Base-by-base conservation (phyloP, 1,140 invertebrate species). In the Cotesia chilonis region DNA sequence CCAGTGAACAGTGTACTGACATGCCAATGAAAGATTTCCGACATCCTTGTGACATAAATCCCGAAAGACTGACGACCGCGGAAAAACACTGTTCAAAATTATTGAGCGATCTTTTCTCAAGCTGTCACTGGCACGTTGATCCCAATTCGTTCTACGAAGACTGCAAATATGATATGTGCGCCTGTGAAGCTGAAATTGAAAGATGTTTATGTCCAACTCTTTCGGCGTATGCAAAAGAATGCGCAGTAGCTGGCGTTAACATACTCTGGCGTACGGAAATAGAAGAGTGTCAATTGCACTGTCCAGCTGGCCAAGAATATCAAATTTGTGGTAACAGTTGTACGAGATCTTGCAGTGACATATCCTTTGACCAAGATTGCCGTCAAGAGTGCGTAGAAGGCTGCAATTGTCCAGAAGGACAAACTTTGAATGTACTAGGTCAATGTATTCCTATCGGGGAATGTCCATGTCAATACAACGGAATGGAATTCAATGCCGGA, bases 121-220 rank as follows among this genome's bases (percentile, higher is more conserved):
- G 90, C 90, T 96, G 95, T 73, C 93, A 94, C 79, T 90, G 90
- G 86, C 86, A 91, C 75, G 93, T 96, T 9, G 94, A 96, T 81
- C 92, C 94, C 2, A 89, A 92, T 52, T 85, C 90, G 10, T 96
- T 90, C 84, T 93, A 95, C 83, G 89, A 92, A 74, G 90, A 94
- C 81, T 97, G 96, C 82, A 79, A 95, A 72, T 95, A 93, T 83
- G 96, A 97, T 81, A 90, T 96, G 84, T 97, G 95, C 80, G 91
- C 93, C 10, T 97, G 95, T 83, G 89, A 91, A 65, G 85, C 87
- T 28, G 90, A 89, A 65, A 80, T 89, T 3, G 83, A 89, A 14
- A 87, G 89, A 28, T 97, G 95, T 80, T 87, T 96, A 60, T 97
- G 95, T 82, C 93, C 95, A 4, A 91, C 92, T 5, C 80, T 96